phyloP scores from a whole-genome alignment of 1,140 invertebrate species.

The Camponotus pennsylvanicus region DNA sequence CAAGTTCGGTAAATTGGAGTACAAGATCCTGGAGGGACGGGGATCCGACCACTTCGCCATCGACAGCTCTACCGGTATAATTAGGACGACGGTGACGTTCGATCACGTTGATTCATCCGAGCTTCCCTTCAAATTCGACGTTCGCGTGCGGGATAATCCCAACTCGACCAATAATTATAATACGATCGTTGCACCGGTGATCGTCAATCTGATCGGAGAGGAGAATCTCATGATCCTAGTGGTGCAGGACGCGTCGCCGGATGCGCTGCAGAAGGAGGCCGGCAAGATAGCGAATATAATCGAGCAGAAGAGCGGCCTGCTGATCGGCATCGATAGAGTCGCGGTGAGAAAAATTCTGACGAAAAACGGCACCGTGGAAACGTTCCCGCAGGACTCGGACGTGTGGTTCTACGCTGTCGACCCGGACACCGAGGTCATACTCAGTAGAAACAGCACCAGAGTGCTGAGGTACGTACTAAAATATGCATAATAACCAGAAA shows the following conservation, averaged over 20 bases:
- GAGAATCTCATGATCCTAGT: slow-evolving; percentile 92
- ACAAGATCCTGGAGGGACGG: slow-evolving; percentile 88
- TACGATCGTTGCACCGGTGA: slow-evolving; percentile 88
- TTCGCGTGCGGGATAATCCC: slow-evolving; percentile 92
- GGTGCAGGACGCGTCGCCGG: slow-evolving; percentile 91
- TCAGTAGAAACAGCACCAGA: slow-evolving; percentile 90
- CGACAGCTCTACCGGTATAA: slow-evolving; percentile 91
- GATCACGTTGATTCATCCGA: slow-evolving; percentile 88
- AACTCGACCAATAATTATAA: slow-evolving; percentile 88
- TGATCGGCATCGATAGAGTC: slow-evolving; percentile 93
- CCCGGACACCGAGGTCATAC: slow-evolving; percentile 91
- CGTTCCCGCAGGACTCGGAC: slow-evolving; percentile 92
- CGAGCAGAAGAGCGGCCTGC: slow-evolving; percentile 91
- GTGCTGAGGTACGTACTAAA: slow-evolving; percentile 88
- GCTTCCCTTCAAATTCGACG: slow-evolving; percentile 91
- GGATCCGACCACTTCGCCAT: slow-evolving; percentile 91
- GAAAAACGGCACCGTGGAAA: slow-evolving; percentile 91
- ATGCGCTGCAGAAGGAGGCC: slow-evolving; percentile 89
- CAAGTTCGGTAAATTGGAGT: slow-evolving; percentile 92
- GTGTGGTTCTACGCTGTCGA: slow-evolving; percentile 95
- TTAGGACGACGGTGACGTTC: slow-evolving; percentile 91
- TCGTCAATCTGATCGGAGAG: slow-evolving; percentile 91
- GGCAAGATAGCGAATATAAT: slow-evolving; percentile 89
- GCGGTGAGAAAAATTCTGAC: slow-evolving; percentile 89
- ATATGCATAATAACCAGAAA: neutral